These are phyloP conservation scores for Distichodus sexfasciatus DNA, from an alignment of 2,797 vertebrate species.

Conservation along the genomic window DNA sequence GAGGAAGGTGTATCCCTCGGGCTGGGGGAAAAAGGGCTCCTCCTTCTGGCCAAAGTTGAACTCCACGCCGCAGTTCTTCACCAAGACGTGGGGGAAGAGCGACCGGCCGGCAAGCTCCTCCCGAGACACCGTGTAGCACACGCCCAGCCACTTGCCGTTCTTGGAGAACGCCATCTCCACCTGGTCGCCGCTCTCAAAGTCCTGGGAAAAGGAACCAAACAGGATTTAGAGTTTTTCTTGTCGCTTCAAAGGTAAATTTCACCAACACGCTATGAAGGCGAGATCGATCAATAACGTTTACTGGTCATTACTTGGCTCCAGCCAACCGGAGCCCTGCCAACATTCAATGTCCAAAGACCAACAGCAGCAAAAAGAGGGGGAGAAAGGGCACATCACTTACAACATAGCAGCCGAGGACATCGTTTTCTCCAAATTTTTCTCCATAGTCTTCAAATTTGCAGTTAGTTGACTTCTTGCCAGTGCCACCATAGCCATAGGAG, in stretches of 20 bases:
- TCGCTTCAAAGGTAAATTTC: neutral
- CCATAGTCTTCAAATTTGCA: conserved; percentile 90
- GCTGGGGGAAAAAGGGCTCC: conserved; percentile 80
- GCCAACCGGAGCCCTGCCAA: neutral
- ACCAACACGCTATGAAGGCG: neutral
- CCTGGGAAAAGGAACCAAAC: conserved; percentile 59
- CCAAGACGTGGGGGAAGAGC: conserved; percentile 84
- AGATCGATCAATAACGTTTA: neutral
- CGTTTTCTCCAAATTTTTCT: conserved; percentile 88
- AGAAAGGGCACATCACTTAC: conserved; percentile 66
- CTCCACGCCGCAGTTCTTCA: conserved; percentile 88
- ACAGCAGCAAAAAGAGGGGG: neutral
- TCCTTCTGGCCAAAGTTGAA: conserved; percentile 89
- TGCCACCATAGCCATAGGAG: conserved; percentile 92
- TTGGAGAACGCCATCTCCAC: conserved; percentile 84
- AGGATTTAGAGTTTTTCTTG: neutral
- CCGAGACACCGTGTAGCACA: conserved; percentile 80
- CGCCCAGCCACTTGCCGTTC: conserved; percentile 83
- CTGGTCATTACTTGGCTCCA: neutral
- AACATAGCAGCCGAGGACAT: conserved; percentile 88
- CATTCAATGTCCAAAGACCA: neutral
- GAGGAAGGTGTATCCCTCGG: conserved; percentile 81
- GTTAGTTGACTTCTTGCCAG: conserved; percentile 86
- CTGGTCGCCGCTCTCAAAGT: conserved; percentile 82
- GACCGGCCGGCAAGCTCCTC: conserved; percentile 74